Percentiles rank a stretch among this genome's conserved stretches.
These are phyloP conservation scores for Galemys pyrenaicus DNA, from an alignment of 2,113 vertebrate genomes.

Conservation along the genomic window DNA sequence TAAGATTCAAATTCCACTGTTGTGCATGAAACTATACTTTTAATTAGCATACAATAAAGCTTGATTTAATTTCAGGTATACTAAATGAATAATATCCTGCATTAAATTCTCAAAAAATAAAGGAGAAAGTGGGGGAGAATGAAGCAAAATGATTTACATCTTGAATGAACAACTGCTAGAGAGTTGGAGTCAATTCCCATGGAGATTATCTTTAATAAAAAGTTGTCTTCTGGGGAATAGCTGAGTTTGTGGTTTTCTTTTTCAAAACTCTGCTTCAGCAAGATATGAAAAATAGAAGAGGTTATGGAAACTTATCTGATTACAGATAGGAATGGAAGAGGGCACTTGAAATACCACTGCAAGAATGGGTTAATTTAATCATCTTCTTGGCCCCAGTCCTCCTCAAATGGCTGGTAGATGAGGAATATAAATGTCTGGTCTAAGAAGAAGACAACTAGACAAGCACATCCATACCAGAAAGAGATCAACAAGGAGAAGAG, in stretches of 20 bases:
- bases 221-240: too few species aligned
- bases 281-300: too few species aligned
- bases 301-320: too few species aligned
- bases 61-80: neutral
- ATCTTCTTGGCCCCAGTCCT: constrained; percentile 90
- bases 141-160: neutral
- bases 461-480: constrained; percentile 75
- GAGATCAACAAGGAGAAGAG: constrained; percentile 60
- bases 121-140: neutral
- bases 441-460: constrained; percentile 88
- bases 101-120: neutral
- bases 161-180: too few species aligned
- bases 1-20: neutral
- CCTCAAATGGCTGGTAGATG: constrained; percentile 98
- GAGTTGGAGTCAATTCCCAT: too few species aligned
- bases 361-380: constrained; percentile 94
- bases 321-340: too few species aligned
- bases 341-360: too few species aligned
- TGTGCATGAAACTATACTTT: constrained; percentile 1
- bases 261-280: too few species aligned
- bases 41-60: neutral
- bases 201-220: too few species aligned
- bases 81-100: neutral
- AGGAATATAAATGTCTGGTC: constrained; percentile 96
- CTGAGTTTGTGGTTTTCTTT: too few species aligned